These are phyloP conservation scores for Eupithecia subumbrata DNA, from an alignment of 2,888 invertebrate genomes.

Conservation along the genomic window DNA sequence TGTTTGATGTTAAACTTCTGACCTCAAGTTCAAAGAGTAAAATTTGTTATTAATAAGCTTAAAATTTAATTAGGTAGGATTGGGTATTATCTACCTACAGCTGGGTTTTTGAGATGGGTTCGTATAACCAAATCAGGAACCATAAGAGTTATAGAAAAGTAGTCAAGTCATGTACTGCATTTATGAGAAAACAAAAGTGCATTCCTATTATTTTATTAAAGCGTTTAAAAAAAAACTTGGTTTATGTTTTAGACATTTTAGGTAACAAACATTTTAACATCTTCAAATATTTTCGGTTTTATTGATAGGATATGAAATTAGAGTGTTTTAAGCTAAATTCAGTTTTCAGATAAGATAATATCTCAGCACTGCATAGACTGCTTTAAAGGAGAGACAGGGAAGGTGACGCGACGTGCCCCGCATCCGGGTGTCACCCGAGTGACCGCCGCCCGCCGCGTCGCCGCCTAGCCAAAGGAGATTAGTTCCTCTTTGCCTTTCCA, in stretches of 20 bases:
- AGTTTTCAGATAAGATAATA: not conserved
- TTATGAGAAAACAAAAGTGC: not conserved
- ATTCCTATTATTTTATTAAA: too few relatives aligned
- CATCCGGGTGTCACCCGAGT: conserved; percentile 50
- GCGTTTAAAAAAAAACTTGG: too few relatives aligned
- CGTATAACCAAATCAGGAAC: not conserved
- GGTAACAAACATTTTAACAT: not conserved
- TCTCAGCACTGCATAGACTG: not conserved
- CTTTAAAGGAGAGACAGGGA: not conserved
- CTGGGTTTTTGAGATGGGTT: not conserved
- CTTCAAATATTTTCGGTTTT: not conserved
- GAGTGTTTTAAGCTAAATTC: not conserved
- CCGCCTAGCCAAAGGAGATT: conserved; percentile 57
- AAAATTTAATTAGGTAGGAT: not conserved
- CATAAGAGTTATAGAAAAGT: not conserved
- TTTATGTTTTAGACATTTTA: not conserved
- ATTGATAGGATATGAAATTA: not conserved
- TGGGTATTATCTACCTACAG: not conserved
- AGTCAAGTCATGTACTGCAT: not conserved
- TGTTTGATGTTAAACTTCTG: not conserved
- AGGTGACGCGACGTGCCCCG: conserved; percentile 47
- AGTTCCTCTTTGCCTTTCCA: conserved; percentile 62
- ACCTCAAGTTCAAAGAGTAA: not conserved
- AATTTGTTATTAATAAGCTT: not conserved
- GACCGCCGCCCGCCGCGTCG: conserved; percentile 50